Evolutionary conservation across 2,113 vertebrate genomes (phyloP), one percentile per base, ranked within the genome.

Genomic region (Cettia cetti): DNA sequence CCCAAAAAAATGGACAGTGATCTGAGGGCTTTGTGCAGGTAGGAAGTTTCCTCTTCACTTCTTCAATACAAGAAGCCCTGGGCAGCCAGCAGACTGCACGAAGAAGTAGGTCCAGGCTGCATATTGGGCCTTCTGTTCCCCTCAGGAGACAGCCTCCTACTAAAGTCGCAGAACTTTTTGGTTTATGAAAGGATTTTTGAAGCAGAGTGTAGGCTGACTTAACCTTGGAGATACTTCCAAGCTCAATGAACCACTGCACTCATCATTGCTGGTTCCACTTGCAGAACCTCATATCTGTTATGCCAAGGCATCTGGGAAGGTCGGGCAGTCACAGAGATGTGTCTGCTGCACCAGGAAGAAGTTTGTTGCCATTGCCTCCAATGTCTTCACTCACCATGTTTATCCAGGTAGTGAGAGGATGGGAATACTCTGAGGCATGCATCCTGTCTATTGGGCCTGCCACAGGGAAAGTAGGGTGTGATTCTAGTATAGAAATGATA

Each of bases 241-340:
- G 11, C 13, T 76, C 1, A 1, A 35, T 26, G 35, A 49, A 31
- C 10, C 3, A 4, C 10, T 17, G 8, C 13, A 23, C 10, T 49
- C 42, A 56, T 24, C 12, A 35, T 7, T 54, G 11, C 37, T 42
- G 26, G 5, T 57, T 50, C 20, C 31, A 30, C 30, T 49, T 49
- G 10, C 30, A 28, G 50, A 64, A 47, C 12, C 10, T 75, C 1
- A 0, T 30, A n/a, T 28, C 19, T 75, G 6, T 57, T 30, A 24
- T 30, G 19, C 30, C 50, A 57, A 37, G 42, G 13, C 20, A 50
- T 16, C 20, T 35, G 26, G n/a, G 26, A 85, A 35, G 30, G 10
- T 21, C 30, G 31, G 44, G 16, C 8, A 50, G 44, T 11, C 52
- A 50, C 52, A 42, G 53, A n/a, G 8, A n/a, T 13, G 10, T 11